phyloP scores from a whole-genome alignment of 1,140 invertebrate genomes.

The Bactericera cockerelli region DNA sequence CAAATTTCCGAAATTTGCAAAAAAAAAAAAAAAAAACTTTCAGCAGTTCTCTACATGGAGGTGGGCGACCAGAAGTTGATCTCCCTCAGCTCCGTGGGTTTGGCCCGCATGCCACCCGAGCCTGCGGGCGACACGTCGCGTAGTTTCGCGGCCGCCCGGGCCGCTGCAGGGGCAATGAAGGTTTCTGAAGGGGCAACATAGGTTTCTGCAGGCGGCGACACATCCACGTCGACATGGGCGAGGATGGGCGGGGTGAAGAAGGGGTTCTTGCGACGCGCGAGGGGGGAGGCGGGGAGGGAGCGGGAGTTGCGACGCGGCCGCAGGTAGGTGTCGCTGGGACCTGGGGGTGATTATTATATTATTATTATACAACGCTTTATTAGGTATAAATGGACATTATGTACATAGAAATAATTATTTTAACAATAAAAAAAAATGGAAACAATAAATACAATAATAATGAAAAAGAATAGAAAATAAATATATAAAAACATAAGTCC shows the following conservation, averaged over 20 bases:
- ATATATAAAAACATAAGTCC: too few relatives aligned
- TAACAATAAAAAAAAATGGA: too few relatives aligned
- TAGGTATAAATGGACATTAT: too few relatives aligned
- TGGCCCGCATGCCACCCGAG: conserved; percentile 30
- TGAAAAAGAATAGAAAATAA: too few relatives aligned
- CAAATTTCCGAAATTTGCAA: too few relatives aligned
- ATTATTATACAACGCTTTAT: too few relatives aligned
- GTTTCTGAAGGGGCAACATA: conserved; percentile 15
- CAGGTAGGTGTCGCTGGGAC: conserved; percentile 16
- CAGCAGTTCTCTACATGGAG: conserved; percentile 63
- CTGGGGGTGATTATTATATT: too few relatives aligned
- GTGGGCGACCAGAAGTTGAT: conserved; percentile 74
- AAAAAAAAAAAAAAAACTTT: too few relatives aligned
- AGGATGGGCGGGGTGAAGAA: conserved; percentile 25
- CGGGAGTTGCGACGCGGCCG: conserved; percentile 40
- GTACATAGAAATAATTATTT: too few relatives aligned
- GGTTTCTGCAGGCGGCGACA: conserved; percentile 6
- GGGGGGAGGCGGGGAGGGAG: conserved; percentile 49
- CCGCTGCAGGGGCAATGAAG: conserved; percentile 12
- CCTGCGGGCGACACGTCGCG: background rate
- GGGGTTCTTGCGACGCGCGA: conserved; percentile 32
- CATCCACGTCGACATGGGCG: conserved; percentile 17
- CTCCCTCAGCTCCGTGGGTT: conserved; percentile 54
- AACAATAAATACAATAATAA: too few relatives aligned
- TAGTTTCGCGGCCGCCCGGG: conserved; percentile 10